Evolutionary conservation across 2,888 invertebrate species (phyloP).

Genomic region (Laothoe populi): DNA sequence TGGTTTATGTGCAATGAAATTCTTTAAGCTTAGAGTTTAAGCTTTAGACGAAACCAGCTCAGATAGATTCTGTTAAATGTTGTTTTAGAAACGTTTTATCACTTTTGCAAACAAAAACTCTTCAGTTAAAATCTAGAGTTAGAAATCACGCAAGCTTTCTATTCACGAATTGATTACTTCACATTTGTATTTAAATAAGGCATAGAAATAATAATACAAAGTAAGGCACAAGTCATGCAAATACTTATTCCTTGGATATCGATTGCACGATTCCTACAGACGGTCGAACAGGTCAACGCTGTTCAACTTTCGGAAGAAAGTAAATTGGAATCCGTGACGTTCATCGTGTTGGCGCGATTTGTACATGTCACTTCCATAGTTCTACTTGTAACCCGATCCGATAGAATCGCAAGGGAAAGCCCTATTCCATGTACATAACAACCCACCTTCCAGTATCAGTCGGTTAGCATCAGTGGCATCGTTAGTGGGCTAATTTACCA

Average conservation of each 20-base stretch:
- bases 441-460: slow-evolving; percentile 49
- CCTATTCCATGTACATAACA: slow-evolving; percentile 34
- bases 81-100: background rate
- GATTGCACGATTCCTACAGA: slow-evolving; percentile 58
- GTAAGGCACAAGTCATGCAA: slow-evolving; percentile 49
- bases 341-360: slow-evolving; percentile 65
- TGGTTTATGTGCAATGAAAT: background rate
- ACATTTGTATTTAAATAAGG: slow-evolving; percentile 18
- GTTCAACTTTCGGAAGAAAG: slow-evolving; percentile 66
- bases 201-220: slow-evolving; percentile 28
- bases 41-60: background rate
- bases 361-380: slow-evolving; percentile 70
- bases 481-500: slow-evolving; percentile 74
- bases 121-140: background rate
- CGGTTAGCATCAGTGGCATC: slow-evolving; percentile 60
- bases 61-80: background rate
- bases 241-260: slow-evolving; percentile 61
- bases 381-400: slow-evolving; percentile 45
- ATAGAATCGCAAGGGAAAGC: slow-evolving; percentile 38
- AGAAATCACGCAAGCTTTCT: slow-evolving; percentile 1
- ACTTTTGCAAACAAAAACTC: background rate
- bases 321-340: slow-evolving; percentile 75
- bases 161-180: slow-evolving; percentile 18
- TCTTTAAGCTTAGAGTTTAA: background rate
- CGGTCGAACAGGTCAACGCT: slow-evolving; percentile 60